Conservation (phyloP, 2,797 vertebrate genomes). For the Fratercula arctica region DNA sequence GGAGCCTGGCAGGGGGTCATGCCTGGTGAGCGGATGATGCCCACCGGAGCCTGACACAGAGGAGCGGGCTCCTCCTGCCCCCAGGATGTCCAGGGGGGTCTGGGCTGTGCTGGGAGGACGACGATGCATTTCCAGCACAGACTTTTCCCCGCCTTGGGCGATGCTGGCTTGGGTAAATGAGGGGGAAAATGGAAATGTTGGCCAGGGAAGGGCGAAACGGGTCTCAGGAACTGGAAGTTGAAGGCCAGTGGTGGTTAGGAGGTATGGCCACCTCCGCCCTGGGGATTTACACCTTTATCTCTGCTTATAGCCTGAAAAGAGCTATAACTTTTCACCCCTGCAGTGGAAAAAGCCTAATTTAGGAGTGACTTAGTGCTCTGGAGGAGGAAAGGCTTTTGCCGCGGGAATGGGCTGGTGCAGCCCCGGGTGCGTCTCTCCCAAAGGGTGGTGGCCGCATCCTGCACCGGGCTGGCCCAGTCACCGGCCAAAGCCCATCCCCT, state of each 20-base stretch:
- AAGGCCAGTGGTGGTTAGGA: too few species aligned
- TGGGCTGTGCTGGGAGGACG: not conserved
- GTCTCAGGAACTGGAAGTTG: not conserved
- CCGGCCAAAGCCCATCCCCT: not conserved
- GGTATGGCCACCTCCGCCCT: rapidly evolving
- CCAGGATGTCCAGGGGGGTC: not conserved
- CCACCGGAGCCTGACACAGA: not conserved
- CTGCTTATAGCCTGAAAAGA: rapidly evolving
- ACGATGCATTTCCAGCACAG: rapidly evolving
- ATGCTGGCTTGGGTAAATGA: not conserved
- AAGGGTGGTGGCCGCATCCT: not conserved
- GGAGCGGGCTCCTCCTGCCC: not conserved
- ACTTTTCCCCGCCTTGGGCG: rapidly evolving
- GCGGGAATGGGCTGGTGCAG: rapidly evolving
- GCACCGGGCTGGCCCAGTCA: too few species aligned
- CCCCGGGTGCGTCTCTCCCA: rapidly evolving
- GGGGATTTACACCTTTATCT: not conserved
- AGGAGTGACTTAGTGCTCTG: not conserved
- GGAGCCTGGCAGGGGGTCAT: rapidly evolving
- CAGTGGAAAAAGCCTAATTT: not conserved
- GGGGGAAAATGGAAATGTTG: not conserved
- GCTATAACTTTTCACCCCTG: not conserved
- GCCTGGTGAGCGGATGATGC: not conserved
- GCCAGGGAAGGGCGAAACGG: not conserved
- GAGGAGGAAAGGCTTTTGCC: not conserved